phyloP scores from a whole-genome alignment of 2,113 vertebrate genomes.

The Anolis sagrei region DNA sequence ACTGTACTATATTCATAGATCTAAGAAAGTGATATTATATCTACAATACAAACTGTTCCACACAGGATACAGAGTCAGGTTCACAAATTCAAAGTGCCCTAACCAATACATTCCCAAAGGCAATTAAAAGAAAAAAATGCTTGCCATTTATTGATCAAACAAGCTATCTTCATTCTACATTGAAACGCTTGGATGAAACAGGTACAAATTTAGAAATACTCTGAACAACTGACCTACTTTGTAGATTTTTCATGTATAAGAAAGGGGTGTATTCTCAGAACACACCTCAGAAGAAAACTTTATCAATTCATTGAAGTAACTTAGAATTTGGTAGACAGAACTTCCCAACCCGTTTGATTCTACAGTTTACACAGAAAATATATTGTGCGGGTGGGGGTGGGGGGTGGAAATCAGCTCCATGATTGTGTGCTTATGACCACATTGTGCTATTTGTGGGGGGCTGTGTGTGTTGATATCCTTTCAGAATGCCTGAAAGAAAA shows the following conservation, averaged over 20 bases:
- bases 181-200: neutral
- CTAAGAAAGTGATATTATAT: neutral
- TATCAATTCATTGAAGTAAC: neutral
- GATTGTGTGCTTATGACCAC: too few relatives aligned
- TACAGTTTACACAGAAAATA: neutral
- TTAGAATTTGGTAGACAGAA: slow-evolving; percentile 3
- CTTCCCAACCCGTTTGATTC: neutral
- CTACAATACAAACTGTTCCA: neutral
- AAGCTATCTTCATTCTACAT: neutral
- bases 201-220: neutral
- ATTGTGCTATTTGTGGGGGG: too few relatives aligned
- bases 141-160: slow-evolving; percentile 21
- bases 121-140: neutral
- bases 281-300: neutral
- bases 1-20: neutral
- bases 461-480: too few relatives aligned
- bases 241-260: neutral
- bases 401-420: neutral
- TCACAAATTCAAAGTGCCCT: neutral
- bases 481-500: too few relatives aligned
- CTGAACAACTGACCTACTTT: neutral
- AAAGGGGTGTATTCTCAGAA: slow-evolving; percentile 12
- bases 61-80: neutral
- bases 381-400: neutral
- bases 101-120: neutral